Evolutionary conservation across 1,140 invertebrate genomes (phyloP), one percentile per base, ranked within the genome.

Genomic region (Megalopta genalis): DNA sequence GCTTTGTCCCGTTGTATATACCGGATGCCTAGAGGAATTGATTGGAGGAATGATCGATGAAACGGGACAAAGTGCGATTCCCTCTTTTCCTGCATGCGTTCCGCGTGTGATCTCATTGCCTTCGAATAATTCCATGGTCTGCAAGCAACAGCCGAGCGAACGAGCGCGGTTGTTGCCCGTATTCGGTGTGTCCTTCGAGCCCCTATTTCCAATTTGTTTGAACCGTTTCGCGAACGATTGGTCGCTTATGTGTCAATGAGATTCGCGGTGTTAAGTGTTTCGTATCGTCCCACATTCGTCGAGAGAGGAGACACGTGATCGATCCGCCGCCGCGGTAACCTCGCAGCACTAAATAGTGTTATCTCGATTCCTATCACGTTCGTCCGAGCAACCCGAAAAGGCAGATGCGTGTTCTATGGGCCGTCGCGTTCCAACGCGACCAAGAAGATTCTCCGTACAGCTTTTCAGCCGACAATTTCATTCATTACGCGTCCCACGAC

Each of bases 211-310:
- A 73, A 81, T 83, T 81, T 69, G 52, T 81, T 68, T 57, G 46
- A 46, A 59, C 32, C 68, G 9, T 49, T 27, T 70, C 60, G 69
- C 66, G 62, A 7, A 42, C 81, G 81, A 83, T 83, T 77, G 82
- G 25, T 49, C 27, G 69, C 74, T 73, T 82, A 65, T 78, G 37
- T 73, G 82, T 73, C 74, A 82, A 83, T 77, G 73, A 73, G 82
- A 83, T 82, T 82, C 79, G 69, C 59, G 63, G n/a, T 46, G 49
- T 81, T 54, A 83, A 57, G 71, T 63, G 67, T 62, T 18, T 16
- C 14, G 49, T 25, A 39, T n/a, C 52, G 73, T 65, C n/a, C 74
- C 54, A 69, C 49, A 82, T 83, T 73, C 52, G 14, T 49, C 21
- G 14, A 52, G 21, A 9, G 52, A 27, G 57, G 54, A n/a, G 7